Conservation (phyloP, 2,888 invertebrate species). For the Trypoxylon attenuatum region DNA sequence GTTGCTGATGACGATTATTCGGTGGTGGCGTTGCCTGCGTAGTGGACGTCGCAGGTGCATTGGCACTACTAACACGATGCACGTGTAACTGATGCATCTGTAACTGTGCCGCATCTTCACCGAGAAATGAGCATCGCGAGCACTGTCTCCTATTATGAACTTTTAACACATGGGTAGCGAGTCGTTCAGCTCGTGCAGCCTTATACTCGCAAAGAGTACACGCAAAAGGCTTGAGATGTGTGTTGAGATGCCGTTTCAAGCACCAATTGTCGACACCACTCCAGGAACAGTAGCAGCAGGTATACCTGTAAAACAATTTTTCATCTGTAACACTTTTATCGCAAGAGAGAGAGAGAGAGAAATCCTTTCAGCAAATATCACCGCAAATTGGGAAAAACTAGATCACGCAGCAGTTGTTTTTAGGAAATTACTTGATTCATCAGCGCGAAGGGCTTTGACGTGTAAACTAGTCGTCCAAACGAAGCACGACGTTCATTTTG, state of each 20-base stretch:
- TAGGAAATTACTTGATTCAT: too few species aligned
- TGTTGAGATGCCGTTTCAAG: constrained; percentile 92
- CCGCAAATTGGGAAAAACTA: not conserved
- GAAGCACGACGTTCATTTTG: not conserved
- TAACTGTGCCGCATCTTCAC: constrained; percentile 88
- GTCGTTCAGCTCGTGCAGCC: constrained; percentile 91
- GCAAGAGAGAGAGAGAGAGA: too few species aligned
- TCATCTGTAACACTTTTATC: not conserved
- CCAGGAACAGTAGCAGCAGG: constrained; percentile 94
- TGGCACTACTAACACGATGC: constrained; percentile 64
- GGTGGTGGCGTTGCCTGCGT: constrained; percentile 39
- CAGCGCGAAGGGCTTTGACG: too few species aligned
- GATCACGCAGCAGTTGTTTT: not conserved
- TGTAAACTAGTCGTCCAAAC: too few species aligned
- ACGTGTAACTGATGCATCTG: constrained; percentile 82
- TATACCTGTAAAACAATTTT: constrained; percentile 76
- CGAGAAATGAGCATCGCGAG: constrained; percentile 90
- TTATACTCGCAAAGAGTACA: constrained; percentile 95
- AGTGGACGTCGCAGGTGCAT: constrained; percentile 51
- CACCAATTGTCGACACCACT: constrained; percentile 96
- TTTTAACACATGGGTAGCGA: constrained; percentile 92
- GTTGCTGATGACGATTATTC: constrained; percentile 53
- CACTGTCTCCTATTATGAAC: constrained; percentile 94
- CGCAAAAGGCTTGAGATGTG: constrained; percentile 93
- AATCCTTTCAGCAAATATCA: not conserved